Conservation (phyloP, 2,113 vertebrate species). For the Elachura formosa region DNA sequence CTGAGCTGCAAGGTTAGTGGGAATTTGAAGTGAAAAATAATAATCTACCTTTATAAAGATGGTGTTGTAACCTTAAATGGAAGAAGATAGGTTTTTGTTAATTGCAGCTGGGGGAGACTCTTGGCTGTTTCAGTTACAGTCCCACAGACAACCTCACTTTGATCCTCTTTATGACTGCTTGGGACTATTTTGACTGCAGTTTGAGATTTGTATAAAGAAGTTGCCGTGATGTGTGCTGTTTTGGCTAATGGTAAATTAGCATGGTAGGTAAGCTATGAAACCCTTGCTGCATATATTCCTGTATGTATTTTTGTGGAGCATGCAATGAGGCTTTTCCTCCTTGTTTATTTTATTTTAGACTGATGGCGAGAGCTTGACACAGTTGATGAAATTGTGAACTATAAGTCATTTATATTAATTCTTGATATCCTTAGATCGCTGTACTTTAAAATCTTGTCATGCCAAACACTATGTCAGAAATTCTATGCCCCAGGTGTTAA, state of each 20-base stretch:
- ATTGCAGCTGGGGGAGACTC: rapidly evolving
- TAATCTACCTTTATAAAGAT: neutral
- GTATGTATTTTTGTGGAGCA: neutral
- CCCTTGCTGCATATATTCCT: neutral
- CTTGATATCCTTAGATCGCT: neutral
- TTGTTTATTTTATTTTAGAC: neutral
- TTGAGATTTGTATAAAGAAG: neutral
- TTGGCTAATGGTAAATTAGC: neutral
- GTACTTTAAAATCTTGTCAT: neutral
- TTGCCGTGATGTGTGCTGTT: neutral
- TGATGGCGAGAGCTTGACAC: neutral
- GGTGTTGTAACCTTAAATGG: neutral
- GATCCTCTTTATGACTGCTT: neutral
- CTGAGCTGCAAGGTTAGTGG: slow-evolving; percentile 90
- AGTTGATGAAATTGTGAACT: neutral
- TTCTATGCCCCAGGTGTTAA: neutral
- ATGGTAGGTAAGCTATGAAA: neutral
- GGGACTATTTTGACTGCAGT: neutral
- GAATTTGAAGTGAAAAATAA: neutral
- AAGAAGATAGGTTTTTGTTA: neutral
- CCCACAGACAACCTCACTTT: neutral
- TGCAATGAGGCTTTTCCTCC: neutral
- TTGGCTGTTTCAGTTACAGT: neutral
- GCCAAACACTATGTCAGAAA: neutral
- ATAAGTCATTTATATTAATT: neutral